Evolutionary conservation across 2,888 invertebrate genomes (phyloP), one percentile per base, ranked within the genome.

Genomic region (Blera fallax): DNA sequence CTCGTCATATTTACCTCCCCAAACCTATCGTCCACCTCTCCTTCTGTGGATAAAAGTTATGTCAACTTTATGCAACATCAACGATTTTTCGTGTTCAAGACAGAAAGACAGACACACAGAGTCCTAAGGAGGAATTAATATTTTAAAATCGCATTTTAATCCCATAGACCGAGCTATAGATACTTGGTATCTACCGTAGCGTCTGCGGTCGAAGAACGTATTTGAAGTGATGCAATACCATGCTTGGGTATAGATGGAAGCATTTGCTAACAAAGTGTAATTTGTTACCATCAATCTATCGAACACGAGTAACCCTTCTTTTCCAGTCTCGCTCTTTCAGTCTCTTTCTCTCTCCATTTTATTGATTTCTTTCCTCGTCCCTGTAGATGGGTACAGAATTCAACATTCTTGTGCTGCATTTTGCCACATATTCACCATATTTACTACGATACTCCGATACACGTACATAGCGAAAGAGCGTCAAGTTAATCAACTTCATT

Each of bases 211-310:
- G 56, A 54, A 64, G 79, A 48, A 70, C 82, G 32, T 56, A 67
- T 69, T 74, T 67, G 11, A 78, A 74, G 73, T 84, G 83, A 74
- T 70, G 84, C 80, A 79, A 80, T 73, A 56, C 21, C 14, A 34
- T 21, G 34, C 45, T 10, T 14, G 67, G 52, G 50, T 18, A 8
- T 11, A 14, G 58, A 27, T 40, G 52, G 32, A 45, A 58, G 64
- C 72, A 64, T 73, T 87, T 78, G 82, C 87, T 72, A 77, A 87
- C 87, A 87, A 78, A 87, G 73, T 87, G 87, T 87, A 87, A 87
- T 87, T 87, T 87, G 87, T 87, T 82, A 77, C 87, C 87, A 87
- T 87, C 87, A 87, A 87, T 87, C 87, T 87, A 85, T 85, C 48
- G 85, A 81, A 85, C 85, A 81, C 81, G 80, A 76, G 74, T 80